Base-by-base conservation (phyloP, 2,888 invertebrate genomes). In the Cenopis cana region DNA sequence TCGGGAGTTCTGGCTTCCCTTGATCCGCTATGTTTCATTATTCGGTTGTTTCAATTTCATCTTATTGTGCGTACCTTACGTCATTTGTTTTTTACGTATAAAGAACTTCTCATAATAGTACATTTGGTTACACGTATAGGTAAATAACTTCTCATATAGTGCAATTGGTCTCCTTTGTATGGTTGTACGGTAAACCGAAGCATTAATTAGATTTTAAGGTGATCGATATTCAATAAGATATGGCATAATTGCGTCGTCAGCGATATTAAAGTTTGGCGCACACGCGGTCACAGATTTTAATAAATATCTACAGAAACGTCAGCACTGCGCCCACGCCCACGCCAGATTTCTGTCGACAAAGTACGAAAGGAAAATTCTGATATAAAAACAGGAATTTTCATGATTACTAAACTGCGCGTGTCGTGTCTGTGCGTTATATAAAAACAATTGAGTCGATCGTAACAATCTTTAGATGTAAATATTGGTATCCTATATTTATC, bases 391-490 rank as follows among this genome's bases (percentile, higher is more conserved):
- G 36, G 17, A 56, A 5, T 33, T 29, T n/a, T 24, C 50, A 0
- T 18, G 20, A 59, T 50, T 57, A 68, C 59, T 61, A 29, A 20
- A 60, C 46, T 29, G 60, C 46, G 60, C 24, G 11, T 46, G n/a
- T 49, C 24, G 24, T 24, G 41, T 24, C 24, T 46, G 46, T 29
- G 5, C 33, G 12, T 61, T 50, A 61, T 18, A 50, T 29, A 50
- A 61, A 60, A 61, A 50, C 33, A 61, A 50, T 50, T 33, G 29
- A 33, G 61, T 18, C 12, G 33, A 33, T 29, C 12, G 18, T 18
- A 50, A 50, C 18, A 33, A 49, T 12, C 46, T 6, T 41, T 46
- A 33, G 29, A 49, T 49, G 6, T 17, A 49, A 1, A 14, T 49
- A 17, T 49, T 4, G 4, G 38, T 41, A 41, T 11, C 12, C 38